These are phyloP conservation scores for Drymonia ruficornis DNA, from an alignment of 2,888 invertebrate genomes.

Conservation along the genomic window DNA sequence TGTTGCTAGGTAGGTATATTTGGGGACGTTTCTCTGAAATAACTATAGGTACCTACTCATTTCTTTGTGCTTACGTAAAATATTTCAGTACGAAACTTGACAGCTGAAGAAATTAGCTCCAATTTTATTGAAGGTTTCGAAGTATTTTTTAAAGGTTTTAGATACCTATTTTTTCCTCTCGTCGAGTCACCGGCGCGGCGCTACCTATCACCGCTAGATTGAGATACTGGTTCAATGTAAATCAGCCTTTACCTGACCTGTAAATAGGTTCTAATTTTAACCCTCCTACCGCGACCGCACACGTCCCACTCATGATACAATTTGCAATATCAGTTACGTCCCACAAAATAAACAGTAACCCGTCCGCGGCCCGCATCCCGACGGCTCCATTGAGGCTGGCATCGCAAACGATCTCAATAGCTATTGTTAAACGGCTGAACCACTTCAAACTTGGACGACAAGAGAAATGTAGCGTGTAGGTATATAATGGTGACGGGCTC, in stretches of 20 bases:
- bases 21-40: no score
- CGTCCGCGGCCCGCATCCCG: background rate
- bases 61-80: no score
- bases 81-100: background rate
- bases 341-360: conserved; percentile 10
- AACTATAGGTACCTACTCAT: no score
- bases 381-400: conserved; percentile 16
- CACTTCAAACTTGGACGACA: conserved; percentile 36
- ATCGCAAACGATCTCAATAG: conserved; percentile 33
- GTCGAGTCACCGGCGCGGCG: no score
- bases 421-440: conserved; percentile 33
- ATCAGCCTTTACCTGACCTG: no score
- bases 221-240: no score
- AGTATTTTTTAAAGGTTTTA: no score
- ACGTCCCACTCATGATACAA: background rate
- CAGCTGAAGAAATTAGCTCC: background rate
- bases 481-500: conserved; percentile 17
- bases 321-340: background rate
- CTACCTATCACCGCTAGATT: no score
- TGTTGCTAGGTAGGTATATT: background rate
- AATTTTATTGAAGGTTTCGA: no score
- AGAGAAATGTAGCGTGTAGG: conserved; percentile 7
- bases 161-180: no score
- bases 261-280: conserved; percentile 6
- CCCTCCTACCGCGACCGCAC: background rate